Evolutionary conservation across 2,797 vertebrate genomes (phyloP), one percentile per base, ranked within the genome.

Genomic region (Enteromius treurensis): DNA sequence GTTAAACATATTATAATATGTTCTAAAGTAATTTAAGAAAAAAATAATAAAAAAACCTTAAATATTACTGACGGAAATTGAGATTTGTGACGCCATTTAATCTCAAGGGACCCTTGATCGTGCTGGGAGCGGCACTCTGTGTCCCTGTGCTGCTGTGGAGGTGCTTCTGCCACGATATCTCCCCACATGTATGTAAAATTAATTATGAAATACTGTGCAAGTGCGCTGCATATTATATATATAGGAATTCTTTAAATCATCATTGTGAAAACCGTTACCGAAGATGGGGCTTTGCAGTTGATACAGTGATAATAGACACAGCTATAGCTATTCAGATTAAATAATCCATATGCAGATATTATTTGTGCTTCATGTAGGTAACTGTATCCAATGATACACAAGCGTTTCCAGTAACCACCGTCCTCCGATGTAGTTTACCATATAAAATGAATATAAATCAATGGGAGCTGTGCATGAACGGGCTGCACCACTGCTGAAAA

Each of bases 401-500:
- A 32, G 37, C 13, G 42, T 21, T 49, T 71, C 37, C 65, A 58
- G 34, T 55, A 42, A 60, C 14, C 14, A 6, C 19, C 21, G 69
- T 37, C 34, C 19, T 58, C 60, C 55, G 32, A 82, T 65, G 23
- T 34, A 65, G 45, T 11, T 51, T 34, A 65, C 4, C 37, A 47
- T 70, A 23, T 49, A 40, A 51, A 26, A 85, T 71, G 64, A 58
- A 73, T 74, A 87, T 80, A 80, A 73, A 60, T 75, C 68, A 80
- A 8, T 40, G 51, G 17, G 37, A 77, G 26, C 62, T 13, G 69
- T 49, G 58, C 47, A 34, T 29, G 53, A 53, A 77, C 68, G 64
- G 82, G 55, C 76, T 67, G 64, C 58, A 80, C 74, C 82, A 83
- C 40, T 88, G 32, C 37, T 69, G 79, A 83, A 80, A 88, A 90